Conservation (phyloP, 2,113 vertebrate genomes). For the Clarias magur region DNA sequence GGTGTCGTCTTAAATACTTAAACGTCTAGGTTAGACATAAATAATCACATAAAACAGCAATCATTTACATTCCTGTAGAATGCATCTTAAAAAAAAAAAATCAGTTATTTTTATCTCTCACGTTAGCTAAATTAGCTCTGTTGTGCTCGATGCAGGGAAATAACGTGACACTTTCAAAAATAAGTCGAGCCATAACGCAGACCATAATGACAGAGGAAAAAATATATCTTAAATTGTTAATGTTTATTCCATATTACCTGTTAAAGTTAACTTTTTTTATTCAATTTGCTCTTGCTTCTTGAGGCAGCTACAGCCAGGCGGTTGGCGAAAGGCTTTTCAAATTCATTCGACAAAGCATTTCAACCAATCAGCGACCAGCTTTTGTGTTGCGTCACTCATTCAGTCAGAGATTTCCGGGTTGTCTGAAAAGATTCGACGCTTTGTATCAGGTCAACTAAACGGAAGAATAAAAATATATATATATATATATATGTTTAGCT, state of each 20-base stretch:
- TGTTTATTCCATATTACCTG: not conserved
- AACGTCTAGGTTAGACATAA: not conserved
- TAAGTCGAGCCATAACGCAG: not conserved
- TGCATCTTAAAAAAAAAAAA: not conserved
- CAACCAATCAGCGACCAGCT: slow-evolving; percentile 60
- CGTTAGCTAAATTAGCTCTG: not conserved
- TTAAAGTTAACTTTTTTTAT: not conserved
- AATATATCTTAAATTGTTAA: not conserved
- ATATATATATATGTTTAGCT: too few species aligned
- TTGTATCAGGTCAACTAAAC: not conserved
- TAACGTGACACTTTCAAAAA: not conserved
- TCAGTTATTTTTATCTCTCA: too few species aligned
- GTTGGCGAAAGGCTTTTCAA: slow-evolving; percentile 65
- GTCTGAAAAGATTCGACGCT: not conserved
- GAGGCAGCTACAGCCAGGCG: not conserved
- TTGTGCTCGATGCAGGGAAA: not conserved
- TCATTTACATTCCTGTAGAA: not conserved
- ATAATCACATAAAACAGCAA: not conserved
- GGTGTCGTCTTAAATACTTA: not conserved
- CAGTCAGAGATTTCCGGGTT: not conserved
- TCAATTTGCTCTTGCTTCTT: not conserved
- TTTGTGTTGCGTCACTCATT: not conserved
- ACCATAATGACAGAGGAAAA: not conserved
- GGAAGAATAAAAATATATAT: not conserved
- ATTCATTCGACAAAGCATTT: slow-evolving; percentile 48